Evolutionary conservation across 35 echinoderm and acorn worm species (phyloP).

Genomic region (Acanthaster planci): DNA sequence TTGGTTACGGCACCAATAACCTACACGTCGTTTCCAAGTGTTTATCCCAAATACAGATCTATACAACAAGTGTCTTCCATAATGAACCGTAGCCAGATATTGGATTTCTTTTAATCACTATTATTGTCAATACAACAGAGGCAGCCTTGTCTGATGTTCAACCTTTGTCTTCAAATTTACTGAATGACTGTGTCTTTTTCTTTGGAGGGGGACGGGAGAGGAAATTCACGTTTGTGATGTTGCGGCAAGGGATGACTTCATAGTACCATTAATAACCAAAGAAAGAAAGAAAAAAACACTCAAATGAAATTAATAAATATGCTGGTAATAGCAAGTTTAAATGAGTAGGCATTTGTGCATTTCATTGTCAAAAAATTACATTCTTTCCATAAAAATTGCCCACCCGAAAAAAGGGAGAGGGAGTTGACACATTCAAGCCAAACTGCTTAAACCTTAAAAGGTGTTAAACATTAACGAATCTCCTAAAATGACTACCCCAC

Average conservation of each 20-base stretch:
- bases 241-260: not conserved
- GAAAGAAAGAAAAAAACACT: not conserved
- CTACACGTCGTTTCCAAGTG: not conserved
- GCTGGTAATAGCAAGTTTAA: conserved; percentile 7
- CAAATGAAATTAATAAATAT: conserved; percentile 5
- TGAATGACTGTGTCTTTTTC: no score
- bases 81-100: conserved; percentile 5
- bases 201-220: not conserved
- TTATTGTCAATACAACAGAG: not conserved
- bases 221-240: not conserved
- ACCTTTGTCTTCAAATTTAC: no score
- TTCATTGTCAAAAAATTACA: not conserved
- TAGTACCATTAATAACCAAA: not conserved
- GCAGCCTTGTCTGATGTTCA: no score
- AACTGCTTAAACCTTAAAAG: no score
- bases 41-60: not conserved
- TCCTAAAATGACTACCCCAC: not conserved
- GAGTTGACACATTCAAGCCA: not conserved
- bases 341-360: conserved; percentile 29
- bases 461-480: no score
- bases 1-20: not conserved
- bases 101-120: not conserved
- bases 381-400: conserved; percentile 16
- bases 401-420: not conserved
- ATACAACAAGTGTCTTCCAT: not conserved